Conservation (phyloP, 1,140 invertebrate species). For the Aleiodes sp. region DNA sequence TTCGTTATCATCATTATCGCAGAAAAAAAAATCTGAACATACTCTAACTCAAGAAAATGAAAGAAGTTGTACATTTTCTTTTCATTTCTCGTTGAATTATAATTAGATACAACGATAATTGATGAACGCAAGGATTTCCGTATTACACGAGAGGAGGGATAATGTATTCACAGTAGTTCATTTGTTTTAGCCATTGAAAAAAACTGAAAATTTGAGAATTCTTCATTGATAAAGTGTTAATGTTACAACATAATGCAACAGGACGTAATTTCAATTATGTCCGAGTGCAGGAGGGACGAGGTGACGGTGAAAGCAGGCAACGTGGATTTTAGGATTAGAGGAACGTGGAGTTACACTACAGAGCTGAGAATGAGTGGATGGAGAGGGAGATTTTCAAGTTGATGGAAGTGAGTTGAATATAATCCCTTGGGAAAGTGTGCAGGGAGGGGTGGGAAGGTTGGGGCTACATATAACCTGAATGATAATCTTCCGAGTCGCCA, state of each 20-base stretch:
- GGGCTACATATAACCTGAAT: not conserved
- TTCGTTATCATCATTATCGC: conserved; percentile 1
- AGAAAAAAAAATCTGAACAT: conserved; percentile 4
- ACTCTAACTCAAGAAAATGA: not conserved
- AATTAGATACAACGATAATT: not conserved
- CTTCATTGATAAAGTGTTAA: not conserved
- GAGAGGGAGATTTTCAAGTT: not conserved
- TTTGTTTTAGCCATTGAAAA: too few species aligned
- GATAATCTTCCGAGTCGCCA: conserved; percentile 7
- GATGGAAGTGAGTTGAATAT: conserved; percentile 32
- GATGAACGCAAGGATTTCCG: not conserved
- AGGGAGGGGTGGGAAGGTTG: not conserved
- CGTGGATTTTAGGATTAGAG: not conserved
- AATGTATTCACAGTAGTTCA: not conserved
- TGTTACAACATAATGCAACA: not conserved
- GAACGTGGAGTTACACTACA: not conserved
- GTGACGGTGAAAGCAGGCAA: not conserved
- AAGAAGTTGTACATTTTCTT: not conserved
- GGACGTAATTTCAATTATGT: not conserved
- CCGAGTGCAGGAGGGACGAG: too few species aligned
- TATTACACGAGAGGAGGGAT: not conserved
- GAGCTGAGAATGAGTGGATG: conserved; percentile 4
- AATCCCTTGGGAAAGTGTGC: conserved; percentile 20
- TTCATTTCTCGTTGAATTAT: not conserved
- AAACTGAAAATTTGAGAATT: too few species aligned